phyloP scores from a whole-genome alignment of 2,113 vertebrate genomes.

The Pandion haliaetus region DNA sequence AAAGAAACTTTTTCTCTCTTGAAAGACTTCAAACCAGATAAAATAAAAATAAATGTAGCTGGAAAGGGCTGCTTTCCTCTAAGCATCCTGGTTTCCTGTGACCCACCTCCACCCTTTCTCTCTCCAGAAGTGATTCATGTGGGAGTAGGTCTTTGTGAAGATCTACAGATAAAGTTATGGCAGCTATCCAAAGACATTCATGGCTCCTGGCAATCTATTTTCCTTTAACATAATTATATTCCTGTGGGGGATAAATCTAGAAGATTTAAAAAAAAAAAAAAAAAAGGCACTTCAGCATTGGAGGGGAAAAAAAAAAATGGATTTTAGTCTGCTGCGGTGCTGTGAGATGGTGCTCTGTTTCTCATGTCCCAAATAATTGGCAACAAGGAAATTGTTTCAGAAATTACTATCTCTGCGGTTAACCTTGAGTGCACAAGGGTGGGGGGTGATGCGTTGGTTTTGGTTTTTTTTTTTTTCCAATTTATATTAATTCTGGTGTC shows the following conservation, averaged over 20 bases:
- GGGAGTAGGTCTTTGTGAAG: constrained; percentile 7
- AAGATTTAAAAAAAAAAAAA: not conserved
- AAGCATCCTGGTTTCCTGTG: not conserved
- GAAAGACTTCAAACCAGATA: not conserved
- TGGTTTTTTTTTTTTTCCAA: not conserved
- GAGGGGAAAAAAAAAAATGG: not conserved
- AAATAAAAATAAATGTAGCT: constrained; percentile 6
- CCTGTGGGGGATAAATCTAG: constrained; percentile 57
- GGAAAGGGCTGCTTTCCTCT: constrained; percentile 24
- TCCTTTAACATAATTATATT: constrained; percentile 70
- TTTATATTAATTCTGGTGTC: constrained; percentile 53
- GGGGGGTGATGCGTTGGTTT: not conserved
- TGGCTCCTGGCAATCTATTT: constrained; percentile 59
- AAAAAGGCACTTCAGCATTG: not conserved
- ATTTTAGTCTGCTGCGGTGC: not conserved
- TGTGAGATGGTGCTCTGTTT: not conserved
- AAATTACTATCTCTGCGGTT: not conserved
- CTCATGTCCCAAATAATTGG: constrained; percentile 6
- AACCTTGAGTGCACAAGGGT: constrained; percentile 12
- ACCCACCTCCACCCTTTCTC: constrained; percentile 16
- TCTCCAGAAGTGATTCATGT: not conserved
- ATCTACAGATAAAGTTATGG: constrained; percentile 30
- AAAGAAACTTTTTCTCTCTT: not conserved
- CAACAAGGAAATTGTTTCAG: constrained; percentile 26
- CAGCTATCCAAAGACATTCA: constrained; percentile 32